Conservation (phyloP, 92 coral and sea anemone genomes). For the Zoanthus sociatus region DNA sequence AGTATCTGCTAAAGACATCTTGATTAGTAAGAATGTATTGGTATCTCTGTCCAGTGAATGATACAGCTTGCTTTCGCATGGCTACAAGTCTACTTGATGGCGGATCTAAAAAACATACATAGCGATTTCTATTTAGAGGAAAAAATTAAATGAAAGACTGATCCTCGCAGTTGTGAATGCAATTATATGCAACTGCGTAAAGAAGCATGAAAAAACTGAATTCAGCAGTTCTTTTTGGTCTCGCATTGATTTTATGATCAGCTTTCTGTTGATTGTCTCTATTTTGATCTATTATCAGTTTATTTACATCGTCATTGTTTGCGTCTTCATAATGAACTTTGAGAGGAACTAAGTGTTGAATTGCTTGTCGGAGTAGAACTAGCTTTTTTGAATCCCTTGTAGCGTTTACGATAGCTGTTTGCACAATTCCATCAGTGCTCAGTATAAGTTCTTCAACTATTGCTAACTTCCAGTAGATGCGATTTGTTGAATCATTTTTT, state of each 20-base stretch:
- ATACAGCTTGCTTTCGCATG: no score
- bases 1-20: no score
- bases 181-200: no score
- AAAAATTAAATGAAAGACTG: no score
- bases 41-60: no score
- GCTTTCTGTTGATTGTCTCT: background rate
- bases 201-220: background rate
- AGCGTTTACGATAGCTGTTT: conserved; percentile 49
- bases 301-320: background rate
- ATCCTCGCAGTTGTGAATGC: no score
- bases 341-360: conserved; percentile 58
- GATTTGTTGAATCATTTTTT: conserved; percentile 53
- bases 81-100: no score
- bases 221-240: background rate
- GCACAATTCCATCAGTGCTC: conserved; percentile 47
- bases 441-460: conserved; percentile 56
- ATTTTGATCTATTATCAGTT: background rate
- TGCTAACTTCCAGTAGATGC: conserved; percentile 59
- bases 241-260: background rate
- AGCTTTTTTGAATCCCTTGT: conserved; percentile 4
- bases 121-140: no score
- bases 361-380: conserved; percentile 19
- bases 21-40: no score
- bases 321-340: conserved; percentile 34
- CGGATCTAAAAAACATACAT: no score